A percentile compares a stretch with the other conserved stretches of the same genome.
These are phyloP conservation scores for Pteria penguin DNA, from an alignment of 2,888 invertebrate species.

Conservation along the genomic window DNA sequence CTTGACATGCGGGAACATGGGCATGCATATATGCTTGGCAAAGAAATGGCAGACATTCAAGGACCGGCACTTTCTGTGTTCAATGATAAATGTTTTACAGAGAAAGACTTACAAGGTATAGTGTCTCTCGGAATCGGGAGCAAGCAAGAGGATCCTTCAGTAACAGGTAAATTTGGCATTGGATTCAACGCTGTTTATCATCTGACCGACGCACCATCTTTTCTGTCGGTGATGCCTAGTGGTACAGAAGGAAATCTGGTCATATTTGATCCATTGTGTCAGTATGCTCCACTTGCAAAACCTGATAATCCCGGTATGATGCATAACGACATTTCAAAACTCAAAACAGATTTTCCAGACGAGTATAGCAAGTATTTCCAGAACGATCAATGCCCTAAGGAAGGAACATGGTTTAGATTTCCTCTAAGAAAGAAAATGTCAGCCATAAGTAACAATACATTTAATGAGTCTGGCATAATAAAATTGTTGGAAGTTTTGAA, in stretches of 20 bases:
- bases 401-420: constrained; percentile 74
- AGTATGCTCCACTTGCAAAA: constrained; percentile 51
- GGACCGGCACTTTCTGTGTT: constrained; percentile 77
- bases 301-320: constrained; percentile 56
- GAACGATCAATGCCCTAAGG: constrained; percentile 46
- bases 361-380: constrained; percentile 66
- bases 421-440: constrained; percentile 72
- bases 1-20: constrained; percentile 59
- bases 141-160: constrained; percentile 71
- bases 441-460: constrained; percentile 60
- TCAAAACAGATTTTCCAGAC: constrained; percentile 56
- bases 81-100: constrained; percentile 73
- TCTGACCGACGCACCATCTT: constrained; percentile 78
- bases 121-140: constrained; percentile 74
- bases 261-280: constrained; percentile 67
- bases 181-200: constrained; percentile 79
- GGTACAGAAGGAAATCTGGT: constrained; percentile 57
- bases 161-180: constrained; percentile 78
- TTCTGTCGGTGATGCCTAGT: constrained; percentile 61
- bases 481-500: constrained; percentile 60
- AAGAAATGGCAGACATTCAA: constrained; percentile 65
- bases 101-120: constrained; percentile 73
- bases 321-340: constrained; percentile 36
- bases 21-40: constrained; percentile 58
- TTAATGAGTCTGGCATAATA: too few species aligned